A percentile compares a stretch with the other conserved stretches of the same genome.
phyloP scores from a whole-genome alignment of 2,797 vertebrate genomes.

The Anas bahamensis region DNA sequence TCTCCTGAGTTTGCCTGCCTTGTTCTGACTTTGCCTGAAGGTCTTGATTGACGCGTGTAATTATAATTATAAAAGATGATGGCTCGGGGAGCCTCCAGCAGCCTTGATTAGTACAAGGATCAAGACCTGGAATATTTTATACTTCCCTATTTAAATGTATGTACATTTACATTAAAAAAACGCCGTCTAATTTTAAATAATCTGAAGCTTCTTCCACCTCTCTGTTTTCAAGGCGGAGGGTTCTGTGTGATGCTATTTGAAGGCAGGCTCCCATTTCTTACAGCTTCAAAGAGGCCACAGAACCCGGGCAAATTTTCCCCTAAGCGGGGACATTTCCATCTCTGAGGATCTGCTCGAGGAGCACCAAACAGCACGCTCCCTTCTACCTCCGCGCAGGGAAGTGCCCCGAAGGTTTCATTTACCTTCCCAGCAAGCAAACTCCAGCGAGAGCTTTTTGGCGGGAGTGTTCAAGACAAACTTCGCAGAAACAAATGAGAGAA shows the following conservation, averaged over 20 bases:
- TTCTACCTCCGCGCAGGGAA: neutral
- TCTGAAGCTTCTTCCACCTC: neutral
- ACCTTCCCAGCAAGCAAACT: neutral
- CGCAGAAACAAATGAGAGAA: neutral
- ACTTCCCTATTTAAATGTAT: constrained; percentile 33
- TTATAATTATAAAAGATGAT: constrained; percentile 76
- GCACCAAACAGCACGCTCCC: neutral
- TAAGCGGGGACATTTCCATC: neutral
- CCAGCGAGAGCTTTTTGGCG: neutral
- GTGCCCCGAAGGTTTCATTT: neutral
- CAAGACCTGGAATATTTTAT: constrained; percentile 74
- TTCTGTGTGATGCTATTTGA: neutral
- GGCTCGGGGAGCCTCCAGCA: constrained; percentile 76
- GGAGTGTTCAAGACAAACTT: neutral
- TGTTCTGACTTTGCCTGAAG: constrained; percentile 71
- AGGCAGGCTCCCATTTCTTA: neutral
- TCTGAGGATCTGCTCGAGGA: neutral
- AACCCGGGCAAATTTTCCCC: neutral
- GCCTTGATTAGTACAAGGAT: constrained; percentile 69
- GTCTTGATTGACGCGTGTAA: constrained; percentile 77
- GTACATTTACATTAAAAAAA: neutral
- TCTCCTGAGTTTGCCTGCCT: constrained; percentile 69
- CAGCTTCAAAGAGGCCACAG: neutral
- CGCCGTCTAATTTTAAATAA: neutral
- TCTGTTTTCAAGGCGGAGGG: neutral